Evolutionary conservation across 2,113 vertebrate species (phyloP).

Genomic region (Oreochromis tanganicae): DNA sequence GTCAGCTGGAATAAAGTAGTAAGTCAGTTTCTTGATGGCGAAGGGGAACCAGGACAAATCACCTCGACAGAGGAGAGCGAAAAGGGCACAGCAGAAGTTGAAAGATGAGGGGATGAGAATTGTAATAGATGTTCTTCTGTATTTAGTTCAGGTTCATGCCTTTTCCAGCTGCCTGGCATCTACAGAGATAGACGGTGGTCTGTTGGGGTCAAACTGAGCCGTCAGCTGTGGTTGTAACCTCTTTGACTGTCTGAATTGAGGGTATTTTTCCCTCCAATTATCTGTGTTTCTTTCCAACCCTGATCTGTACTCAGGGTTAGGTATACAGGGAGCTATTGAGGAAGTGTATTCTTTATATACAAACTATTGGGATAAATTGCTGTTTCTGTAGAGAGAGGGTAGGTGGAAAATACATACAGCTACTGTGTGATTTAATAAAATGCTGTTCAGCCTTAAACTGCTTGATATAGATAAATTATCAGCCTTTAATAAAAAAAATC

Average conservation of each 20-base stretch:
- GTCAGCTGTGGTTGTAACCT: conserved; percentile 37
- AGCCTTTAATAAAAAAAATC: neutral
- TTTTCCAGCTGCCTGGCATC: conserved; percentile 8
- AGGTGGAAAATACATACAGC: neutral
- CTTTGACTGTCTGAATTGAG: conserved; percentile 17
- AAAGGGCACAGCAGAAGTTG: conserved; percentile 56
- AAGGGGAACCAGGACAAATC: conserved; percentile 52
- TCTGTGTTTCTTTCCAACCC: neutral
- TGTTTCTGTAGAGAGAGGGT: neutral
- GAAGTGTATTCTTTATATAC: neutral
- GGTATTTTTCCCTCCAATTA: conserved; percentile 9
- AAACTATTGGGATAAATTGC: neutral
- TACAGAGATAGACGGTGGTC: conserved; percentile 28
- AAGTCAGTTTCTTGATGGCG: conserved; percentile 36
- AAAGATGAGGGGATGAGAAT: conserved; percentile 56
- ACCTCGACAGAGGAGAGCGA: conserved; percentile 23
- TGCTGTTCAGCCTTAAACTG: neutral
- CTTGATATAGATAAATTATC: neutral
- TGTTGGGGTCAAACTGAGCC: conserved; percentile 45
- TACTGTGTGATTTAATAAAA: neutral
- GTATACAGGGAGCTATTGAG: neutral
- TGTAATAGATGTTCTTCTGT: conserved; percentile 55
- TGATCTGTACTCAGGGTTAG: conserved; percentile 20
- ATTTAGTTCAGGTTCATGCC: conserved; percentile 54
- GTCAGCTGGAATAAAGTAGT: conserved; percentile 54